Base-by-base conservation (phyloP, 2,888 invertebrate species). In the Zaprionus bogoriensis region DNA sequence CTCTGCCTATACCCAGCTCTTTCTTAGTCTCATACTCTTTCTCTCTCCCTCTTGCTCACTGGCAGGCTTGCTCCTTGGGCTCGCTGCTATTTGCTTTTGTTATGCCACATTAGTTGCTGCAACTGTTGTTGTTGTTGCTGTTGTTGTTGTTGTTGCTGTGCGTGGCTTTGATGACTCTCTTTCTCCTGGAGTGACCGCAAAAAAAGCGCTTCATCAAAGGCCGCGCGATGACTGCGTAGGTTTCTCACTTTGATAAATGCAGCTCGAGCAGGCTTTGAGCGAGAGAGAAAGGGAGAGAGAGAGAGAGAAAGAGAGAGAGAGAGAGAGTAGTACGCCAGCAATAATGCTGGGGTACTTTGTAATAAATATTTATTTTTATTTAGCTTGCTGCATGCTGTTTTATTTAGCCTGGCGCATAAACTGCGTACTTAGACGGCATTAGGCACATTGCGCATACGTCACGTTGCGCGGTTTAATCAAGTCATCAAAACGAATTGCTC, bases 81-180 rank as follows among this genome's bases (percentile, higher is more conserved):
- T 70, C 38, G 48, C 57, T 65, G 78, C 85, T 81, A 85, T 84
- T 78, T 79, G 75, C 83, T 65, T 85, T 82, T 79, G 80, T 75
- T 82, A 60, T 82, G 86, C 55, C 85, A 78, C 82, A 84, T 81
- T 78, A 75, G 71, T 71, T 71, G 66, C 38, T 52, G 65, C 44
- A 63, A 55, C 19, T 17, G 45, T 22, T 54, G 32, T 23, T 58
- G 52, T 51, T 38, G 17, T 10, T 38, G 38, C 27, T 22, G 46
- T 4, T 65, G 39, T 25, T 60, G 6, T 30, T 68, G 38, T 39
- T 61, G 71, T 36, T 42, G 51, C 2, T 68, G 60, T 77, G 78
- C 68, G 69, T 70, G 52, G 67, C 75, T 67, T 66, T 81, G 81
- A 86, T 77, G 84, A 83, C 81, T 86, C 78, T 77, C 64, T 77